Percentiles rank a stretch among this genome's conserved stretches.
These are phyloP conservation scores for Drosophila mimetica DNA, from an alignment of 2,888 invertebrate genomes.

Conservation along the genomic window DNA sequence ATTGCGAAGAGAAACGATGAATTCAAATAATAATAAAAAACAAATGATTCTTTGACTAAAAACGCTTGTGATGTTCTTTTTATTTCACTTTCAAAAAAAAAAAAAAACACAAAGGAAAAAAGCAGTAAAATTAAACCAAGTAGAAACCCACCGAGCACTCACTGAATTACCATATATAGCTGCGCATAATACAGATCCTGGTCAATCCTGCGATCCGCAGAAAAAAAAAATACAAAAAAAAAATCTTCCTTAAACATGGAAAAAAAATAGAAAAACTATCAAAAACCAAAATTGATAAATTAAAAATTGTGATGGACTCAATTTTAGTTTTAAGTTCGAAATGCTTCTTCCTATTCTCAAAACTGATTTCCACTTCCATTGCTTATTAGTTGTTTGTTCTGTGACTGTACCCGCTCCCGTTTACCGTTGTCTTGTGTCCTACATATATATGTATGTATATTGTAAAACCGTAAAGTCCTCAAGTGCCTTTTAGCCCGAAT, in stretches of 20 bases:
- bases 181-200: conserved; percentile 19
- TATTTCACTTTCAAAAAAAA: conserved; percentile 58
- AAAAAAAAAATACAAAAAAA: conserved; percentile 13
- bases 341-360: conserved; percentile 53
- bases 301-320: conserved; percentile 83
- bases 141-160: conserved; percentile 60
- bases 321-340: conserved; percentile 73
- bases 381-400: conserved; percentile 42
- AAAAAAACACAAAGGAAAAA: conserved; percentile 5
- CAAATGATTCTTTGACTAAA: conserved; percentile 84
- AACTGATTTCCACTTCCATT: conserved; percentile 24
- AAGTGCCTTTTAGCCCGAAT: background rate
- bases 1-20: conserved; percentile 63
- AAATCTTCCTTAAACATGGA: conserved; percentile 7
- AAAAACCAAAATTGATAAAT: conserved; percentile 62
- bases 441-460: conserved; percentile 7
- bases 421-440: conserved; percentile 32
- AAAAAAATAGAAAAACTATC: conserved; percentile 19
- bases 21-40: conserved; percentile 67
- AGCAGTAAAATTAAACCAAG: conserved; percentile 13
- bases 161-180: conserved; percentile 23
- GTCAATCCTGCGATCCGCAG: conserved; percentile 11
- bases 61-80: conserved; percentile 84
- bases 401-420: conserved; percentile 26
- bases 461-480: background rate